Evolutionary conservation across 2,113 vertebrate genomes (phyloP).

Genomic region (Oriolus oriolus): DNA sequence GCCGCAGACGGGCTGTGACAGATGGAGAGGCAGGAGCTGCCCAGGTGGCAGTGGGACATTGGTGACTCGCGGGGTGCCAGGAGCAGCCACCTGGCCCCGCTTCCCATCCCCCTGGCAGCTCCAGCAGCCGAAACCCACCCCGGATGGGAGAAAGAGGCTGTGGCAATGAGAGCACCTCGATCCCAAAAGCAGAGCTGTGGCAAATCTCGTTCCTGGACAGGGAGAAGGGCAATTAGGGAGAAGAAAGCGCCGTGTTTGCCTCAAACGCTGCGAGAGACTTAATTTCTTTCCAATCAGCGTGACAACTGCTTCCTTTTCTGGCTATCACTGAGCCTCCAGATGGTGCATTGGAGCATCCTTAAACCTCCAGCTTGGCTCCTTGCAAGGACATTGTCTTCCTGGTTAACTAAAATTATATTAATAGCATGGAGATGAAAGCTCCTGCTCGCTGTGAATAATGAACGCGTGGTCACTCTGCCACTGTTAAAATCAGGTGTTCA

Average conservation of each 20-base stretch:
- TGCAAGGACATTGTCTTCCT: neutral
- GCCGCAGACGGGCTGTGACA: neutral
- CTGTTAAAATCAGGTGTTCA: neutral
- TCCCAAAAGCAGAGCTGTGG: neutral
- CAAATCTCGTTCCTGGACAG: neutral
- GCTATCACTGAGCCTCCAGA: slow-evolving; percentile 47
- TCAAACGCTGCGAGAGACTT: neutral
- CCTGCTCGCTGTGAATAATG: neutral
- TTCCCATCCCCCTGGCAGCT: neutral
- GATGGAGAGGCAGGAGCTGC: neutral
- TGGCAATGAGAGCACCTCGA: neutral
- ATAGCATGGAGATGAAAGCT: neutral
- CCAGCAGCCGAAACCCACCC: neutral
- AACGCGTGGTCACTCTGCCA: neutral
- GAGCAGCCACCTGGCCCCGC: neutral
- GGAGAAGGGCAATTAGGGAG: neutral
- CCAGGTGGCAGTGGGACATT: neutral
- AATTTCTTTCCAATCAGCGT: neutral
- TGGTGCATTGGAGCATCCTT: slow-evolving; percentile 24
- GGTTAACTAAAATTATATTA: neutral
- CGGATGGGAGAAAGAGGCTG: neutral
- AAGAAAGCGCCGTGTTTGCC: neutral
- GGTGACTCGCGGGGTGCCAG: accelerated
- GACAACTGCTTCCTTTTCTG: slow-evolving; percentile 57
- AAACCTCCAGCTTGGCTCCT: neutral